Conservation (phyloP, 2,113 vertebrate species). For the Merops nubicus region DNA sequence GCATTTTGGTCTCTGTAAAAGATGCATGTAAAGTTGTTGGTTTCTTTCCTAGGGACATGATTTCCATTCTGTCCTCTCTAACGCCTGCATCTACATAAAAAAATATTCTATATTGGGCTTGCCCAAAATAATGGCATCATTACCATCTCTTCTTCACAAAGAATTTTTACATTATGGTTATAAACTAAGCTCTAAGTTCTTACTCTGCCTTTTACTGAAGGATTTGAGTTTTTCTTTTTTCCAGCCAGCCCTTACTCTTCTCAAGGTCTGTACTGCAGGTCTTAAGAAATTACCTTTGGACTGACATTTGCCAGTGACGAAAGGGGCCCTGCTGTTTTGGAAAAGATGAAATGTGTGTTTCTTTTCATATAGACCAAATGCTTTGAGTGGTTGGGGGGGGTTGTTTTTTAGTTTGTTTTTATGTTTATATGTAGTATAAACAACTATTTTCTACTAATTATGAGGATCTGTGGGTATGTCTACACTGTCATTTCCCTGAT, state of each 20-base stretch:
- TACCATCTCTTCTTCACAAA: constrained; percentile 2
- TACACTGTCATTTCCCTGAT: neutral
- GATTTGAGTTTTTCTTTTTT: constrained; percentile 8
- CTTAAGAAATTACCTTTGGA: constrained; percentile 1
- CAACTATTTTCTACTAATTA: neutral
- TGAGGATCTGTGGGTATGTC: neutral
- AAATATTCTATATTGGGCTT: neutral
- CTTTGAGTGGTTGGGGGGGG: neutral
- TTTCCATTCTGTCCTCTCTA: neutral
- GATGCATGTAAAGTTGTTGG: neutral
- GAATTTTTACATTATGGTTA: neutral
- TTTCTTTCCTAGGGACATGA: neutral
- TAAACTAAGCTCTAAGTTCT: constrained; percentile 48
- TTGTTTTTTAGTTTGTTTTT: neutral
- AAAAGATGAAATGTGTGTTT: neutral
- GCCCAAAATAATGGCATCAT: constrained; percentile 11
- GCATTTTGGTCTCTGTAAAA: neutral
- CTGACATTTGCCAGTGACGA: neutral
- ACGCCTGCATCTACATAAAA: constrained; percentile 2
- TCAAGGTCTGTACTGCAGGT: neutral
- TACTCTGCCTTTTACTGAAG: neutral
- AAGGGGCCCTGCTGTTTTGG: neutral
- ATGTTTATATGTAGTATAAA: neutral
- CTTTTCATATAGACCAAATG: neutral
- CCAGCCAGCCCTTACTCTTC: neutral